Evolutionary conservation across 1,140 invertebrate species (phyloP).

Genomic region (Drosophila insularis): DNA sequence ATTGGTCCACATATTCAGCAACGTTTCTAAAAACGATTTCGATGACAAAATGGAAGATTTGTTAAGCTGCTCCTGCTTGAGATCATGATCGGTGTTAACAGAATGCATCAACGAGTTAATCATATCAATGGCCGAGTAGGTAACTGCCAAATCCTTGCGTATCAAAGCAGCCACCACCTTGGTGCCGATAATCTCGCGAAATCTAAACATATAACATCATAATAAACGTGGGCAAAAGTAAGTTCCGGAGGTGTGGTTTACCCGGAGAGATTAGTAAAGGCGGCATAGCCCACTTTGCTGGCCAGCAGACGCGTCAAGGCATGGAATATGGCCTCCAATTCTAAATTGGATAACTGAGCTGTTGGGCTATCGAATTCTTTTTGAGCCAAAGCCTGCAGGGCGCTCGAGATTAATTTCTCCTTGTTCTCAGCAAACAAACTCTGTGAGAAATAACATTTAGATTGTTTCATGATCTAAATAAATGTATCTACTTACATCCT

Average conservation of each 20-base stretch:
- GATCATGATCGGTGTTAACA: constrained; percentile 97
- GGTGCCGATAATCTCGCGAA: constrained; percentile 96
- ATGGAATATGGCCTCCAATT: constrained; percentile 97
- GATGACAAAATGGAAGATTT: constrained; percentile 97
- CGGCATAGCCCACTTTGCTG: constrained; percentile 98
- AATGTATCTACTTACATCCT: constrained; percentile 89
- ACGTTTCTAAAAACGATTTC: constrained; percentile 94
- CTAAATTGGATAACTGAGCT: constrained; percentile 84
- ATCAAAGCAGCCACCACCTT: constrained; percentile 96
- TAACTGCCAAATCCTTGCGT: constrained; percentile 93
- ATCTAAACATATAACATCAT: constrained; percentile 83
- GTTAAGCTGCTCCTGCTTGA: constrained; percentile 98
- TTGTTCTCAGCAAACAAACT: constrained; percentile 99
- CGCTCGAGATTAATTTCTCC: constrained; percentile 95
- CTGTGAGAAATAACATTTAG: constrained; percentile 82
- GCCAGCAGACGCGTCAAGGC: constrained; percentile 95
- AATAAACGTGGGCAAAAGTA: too few species aligned
- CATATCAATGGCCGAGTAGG: constrained; percentile 98
- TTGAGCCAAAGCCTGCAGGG: constrained; percentile 89
- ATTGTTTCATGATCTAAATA: too few species aligned
- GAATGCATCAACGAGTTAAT: constrained; percentile 99
- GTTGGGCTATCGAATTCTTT: constrained; percentile 86
- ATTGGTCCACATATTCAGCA: constrained; percentile 97
- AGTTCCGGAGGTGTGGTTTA: constrained; percentile 75
- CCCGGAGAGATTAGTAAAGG: constrained; percentile 95